Base-by-base conservation (phyloP, 1,140 invertebrate species). In the Microplitis demolitor region DNA sequence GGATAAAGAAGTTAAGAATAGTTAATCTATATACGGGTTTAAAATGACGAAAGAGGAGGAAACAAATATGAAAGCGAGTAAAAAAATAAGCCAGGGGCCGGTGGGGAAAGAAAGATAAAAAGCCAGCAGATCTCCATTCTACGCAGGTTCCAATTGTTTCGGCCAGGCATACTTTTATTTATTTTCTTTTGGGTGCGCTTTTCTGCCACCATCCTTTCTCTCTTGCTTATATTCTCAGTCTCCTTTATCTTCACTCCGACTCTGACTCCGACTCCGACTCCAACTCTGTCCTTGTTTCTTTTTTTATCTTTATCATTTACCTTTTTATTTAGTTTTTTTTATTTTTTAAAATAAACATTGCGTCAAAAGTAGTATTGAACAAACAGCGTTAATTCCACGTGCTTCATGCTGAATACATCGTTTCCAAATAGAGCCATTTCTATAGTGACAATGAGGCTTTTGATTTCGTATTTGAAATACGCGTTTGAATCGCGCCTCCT, bases 371-470 rank as follows among this genome's bases (percentile, higher is more conserved):
- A 37, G n/a, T 64, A 64, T 64, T 37, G 16, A 87, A 87, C 84
- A 87, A 87, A 85, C 85, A 84, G 83, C 80, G 84, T 86, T 87
- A 85, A 87, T 87, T 87, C 82, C 78, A 86, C 81, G 83, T 78
- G 77, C 77, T 72, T 74, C 64, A 69, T 58, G 62, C 78, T 87
- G 83, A 87, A 87, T 87, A 84, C 84, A 79, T 86, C 84, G 83
- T 85, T 87, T 87, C 82, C 86, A 81, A 86, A 86, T 86, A 81
- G 84, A 85, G 83, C 83, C 84, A 87, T 86, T 87, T 87, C 39
- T 56, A 81, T 78, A 81, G 81, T 84, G 84, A 87, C 86, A 87
- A 87, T 87, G 83, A 81, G 84, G 83, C 82, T 84, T 86, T 87
- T 87, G 84, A 87, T 87, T 87, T 86, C 83, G 83, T 82, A 85